A percentile compares a stretch with the other conserved stretches of the same genome.
Evolutionary conservation across 92 coral and sea anemone species (phyloP).

Genomic region (Phenganax marumi): DNA sequence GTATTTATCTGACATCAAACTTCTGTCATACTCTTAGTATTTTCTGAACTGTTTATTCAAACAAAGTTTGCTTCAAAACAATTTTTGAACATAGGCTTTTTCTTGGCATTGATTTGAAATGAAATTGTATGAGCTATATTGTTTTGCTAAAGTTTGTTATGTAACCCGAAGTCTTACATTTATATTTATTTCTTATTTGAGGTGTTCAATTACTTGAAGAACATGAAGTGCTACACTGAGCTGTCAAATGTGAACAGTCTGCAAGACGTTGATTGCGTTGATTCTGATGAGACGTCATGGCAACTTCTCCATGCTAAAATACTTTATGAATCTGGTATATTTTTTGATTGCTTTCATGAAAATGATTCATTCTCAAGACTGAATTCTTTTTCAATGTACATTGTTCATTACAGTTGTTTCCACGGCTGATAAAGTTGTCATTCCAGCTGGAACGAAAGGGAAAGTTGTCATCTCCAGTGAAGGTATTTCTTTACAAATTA

Average conservation of each 20-base stretch:
- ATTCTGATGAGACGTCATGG: slow-evolving; percentile 80
- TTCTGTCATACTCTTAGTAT: background rate
- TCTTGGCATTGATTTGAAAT: background rate
- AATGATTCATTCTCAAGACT: background rate
- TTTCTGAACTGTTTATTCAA: too few species aligned
- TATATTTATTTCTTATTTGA: slow-evolving; percentile 10
- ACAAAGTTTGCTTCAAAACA: too few species aligned
- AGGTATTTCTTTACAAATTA: slow-evolving; percentile 50
- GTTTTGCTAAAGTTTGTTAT: background rate
- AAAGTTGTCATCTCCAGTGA: slow-evolving; percentile 66
- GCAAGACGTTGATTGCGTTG: slow-evolving; percentile 90
- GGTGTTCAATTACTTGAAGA: slow-evolving; percentile 77
- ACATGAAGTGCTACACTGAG: slow-evolving; percentile 78
- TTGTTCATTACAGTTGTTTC: slow-evolving; percentile 51
- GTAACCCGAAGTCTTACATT: background rate
- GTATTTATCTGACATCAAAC: background rate
- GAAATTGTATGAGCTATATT: background rate
- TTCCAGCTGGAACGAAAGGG: slow-evolving; percentile 81
- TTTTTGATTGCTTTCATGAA: background rate
- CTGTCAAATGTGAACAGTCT: slow-evolving; percentile 75
- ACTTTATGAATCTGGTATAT: slow-evolving; percentile 76
- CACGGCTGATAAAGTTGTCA: slow-evolving; percentile 63
- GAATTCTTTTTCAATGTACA: background rate
- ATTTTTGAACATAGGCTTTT: too few species aligned
- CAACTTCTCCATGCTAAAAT: slow-evolving; percentile 72